Evolutionary conservation across 2,888 invertebrate species (phyloP).

Genomic region (Drosophila kanekoi): DNA sequence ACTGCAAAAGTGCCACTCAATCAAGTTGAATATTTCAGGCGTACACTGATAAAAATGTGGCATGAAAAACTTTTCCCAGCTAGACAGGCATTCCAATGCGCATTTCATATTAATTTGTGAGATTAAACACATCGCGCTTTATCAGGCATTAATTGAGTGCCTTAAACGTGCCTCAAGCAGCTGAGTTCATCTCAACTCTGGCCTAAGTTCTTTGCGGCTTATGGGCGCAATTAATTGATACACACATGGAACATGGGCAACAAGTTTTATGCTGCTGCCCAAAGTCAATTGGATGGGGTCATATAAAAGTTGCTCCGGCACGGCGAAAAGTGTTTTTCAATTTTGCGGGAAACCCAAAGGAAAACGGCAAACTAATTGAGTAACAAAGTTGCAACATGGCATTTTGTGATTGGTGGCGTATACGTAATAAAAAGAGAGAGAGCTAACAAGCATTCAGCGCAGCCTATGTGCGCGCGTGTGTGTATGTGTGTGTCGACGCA

Average conservation of each 20-base stretch:
- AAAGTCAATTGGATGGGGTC: conserved; percentile 71
- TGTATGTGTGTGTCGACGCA: conserved; percentile 22
- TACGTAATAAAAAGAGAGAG: conserved; percentile 66
- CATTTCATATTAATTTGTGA: conserved; percentile 42
- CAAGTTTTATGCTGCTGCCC: conserved; percentile 43
- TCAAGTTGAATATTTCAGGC: conserved; percentile 54
- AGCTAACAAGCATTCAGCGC: conserved; percentile 36
- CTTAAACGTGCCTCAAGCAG: conserved; percentile 48
- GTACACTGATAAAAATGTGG: conserved; percentile 38
- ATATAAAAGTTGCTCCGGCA: conserved; percentile 65
- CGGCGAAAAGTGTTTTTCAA: conserved; percentile 70
- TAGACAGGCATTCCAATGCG: conserved; percentile 8
- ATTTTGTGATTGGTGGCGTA: conserved; percentile 76
- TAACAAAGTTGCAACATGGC: conserved; percentile 79
- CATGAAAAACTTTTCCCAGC: conserved; percentile 26
- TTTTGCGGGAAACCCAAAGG: conserved; percentile 62
- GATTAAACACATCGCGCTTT: conserved; percentile 32
- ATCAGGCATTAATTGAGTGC: conserved; percentile 60
- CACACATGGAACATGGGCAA: conserved; percentile 63
- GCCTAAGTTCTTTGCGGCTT: conserved; percentile 67
- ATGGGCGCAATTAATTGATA: conserved; percentile 79
- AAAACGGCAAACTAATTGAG: conserved; percentile 81
- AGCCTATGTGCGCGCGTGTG: conserved; percentile 30
- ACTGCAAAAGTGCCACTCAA: conserved; percentile 42
- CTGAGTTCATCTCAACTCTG: conserved; percentile 13